phyloP scores from a whole-genome alignment of 2,797 vertebrate species.

The Bovichtus diacanthus region DNA sequence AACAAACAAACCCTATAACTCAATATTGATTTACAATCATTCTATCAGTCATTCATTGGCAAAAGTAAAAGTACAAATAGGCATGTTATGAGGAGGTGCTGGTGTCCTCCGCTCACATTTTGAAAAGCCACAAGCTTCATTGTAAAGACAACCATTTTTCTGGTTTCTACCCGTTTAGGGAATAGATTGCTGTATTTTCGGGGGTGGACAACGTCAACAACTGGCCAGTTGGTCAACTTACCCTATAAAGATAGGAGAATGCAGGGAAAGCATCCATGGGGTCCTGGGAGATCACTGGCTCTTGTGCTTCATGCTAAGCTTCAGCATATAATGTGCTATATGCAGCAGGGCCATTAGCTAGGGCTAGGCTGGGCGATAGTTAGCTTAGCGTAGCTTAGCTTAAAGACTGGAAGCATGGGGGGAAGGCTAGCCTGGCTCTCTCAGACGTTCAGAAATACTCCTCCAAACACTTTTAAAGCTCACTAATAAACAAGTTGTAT shows the following conservation, averaged over 20 bases:
- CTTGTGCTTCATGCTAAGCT: slow-evolving; percentile 14
- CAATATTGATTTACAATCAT: slow-evolving; percentile 69
- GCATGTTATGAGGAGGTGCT: slow-evolving; percentile 65
- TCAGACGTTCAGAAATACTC: background rate
- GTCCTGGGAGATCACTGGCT: slow-evolving; percentile 6
- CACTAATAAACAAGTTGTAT: background rate
- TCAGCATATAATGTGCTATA: background rate
- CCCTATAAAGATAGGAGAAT: background rate
- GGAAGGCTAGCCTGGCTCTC: background rate
- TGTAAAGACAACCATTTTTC: slow-evolving; percentile 41
- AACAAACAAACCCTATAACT: slow-evolving; percentile 27
- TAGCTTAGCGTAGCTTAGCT: slow-evolving; percentile 10
- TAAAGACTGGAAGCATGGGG: background rate
- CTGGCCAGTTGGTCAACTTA: slow-evolving; percentile 34
- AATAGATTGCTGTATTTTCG: slow-evolving; percentile 1
- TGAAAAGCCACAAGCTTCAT: slow-evolving; percentile 58
- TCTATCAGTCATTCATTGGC: slow-evolving; percentile 76
- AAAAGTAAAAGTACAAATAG: slow-evolving; percentile 73
- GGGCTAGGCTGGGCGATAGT: background rate
- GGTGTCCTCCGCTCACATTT: slow-evolving; percentile 66
- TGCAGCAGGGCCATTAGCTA: background rate
- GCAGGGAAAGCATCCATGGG: background rate
- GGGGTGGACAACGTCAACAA: background rate
- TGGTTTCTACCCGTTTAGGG: slow-evolving; percentile 28
- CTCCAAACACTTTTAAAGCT: background rate